Evolutionary conservation across 1,140 invertebrate species (phyloP).

Genomic region (Drosophila ambigua): DNA sequence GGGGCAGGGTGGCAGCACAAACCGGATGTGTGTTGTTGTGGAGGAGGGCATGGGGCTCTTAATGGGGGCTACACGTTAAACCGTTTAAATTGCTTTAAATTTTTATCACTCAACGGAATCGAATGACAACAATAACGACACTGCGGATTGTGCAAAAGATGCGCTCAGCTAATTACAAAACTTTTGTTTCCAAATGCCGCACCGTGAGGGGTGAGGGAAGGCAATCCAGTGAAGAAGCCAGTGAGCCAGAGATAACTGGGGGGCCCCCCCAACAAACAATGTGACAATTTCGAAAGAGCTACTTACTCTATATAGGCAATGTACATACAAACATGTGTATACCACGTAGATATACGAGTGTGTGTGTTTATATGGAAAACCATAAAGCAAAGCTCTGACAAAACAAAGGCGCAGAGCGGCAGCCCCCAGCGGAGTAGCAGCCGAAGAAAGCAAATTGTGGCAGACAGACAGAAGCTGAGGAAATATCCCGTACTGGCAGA

Average conservation of each 20-base stretch:
- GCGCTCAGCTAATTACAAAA: conserved; percentile 59
- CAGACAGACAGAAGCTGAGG: conserved; percentile 6
- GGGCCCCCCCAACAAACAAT: conserved; percentile 54
- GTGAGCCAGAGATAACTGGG: conserved; percentile 9
- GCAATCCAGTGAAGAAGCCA: background rate
- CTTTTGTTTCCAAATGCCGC: conserved; percentile 28
- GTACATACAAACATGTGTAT: conserved; percentile 7
- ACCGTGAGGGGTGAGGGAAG: no score
- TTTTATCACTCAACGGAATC: conserved; percentile 63
- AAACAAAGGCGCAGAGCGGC: conserved; percentile 57
- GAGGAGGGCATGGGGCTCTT: background rate
- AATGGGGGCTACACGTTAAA: conserved; percentile 1
- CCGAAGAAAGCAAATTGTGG: conserved; percentile 71
- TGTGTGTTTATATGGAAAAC: conserved; percentile 33
- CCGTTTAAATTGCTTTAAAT: conserved; percentile 53
- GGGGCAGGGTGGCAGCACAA: conserved; percentile 13
- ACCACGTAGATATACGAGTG: background rate
- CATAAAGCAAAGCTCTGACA: conserved; percentile 63
- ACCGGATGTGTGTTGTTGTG: conserved; percentile 51
- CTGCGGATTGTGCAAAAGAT: conserved; percentile 51
- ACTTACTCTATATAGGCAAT: conserved; percentile 9
- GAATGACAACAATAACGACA: conserved; percentile 31
- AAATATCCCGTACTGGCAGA: background rate
- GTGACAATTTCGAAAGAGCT: conserved; percentile 73
- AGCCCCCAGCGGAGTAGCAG: conserved; percentile 45